These are phyloP conservation scores for Dryoscopus gambensis DNA, from an alignment of 2,113 vertebrate genomes.

Conservation along the genomic window DNA sequence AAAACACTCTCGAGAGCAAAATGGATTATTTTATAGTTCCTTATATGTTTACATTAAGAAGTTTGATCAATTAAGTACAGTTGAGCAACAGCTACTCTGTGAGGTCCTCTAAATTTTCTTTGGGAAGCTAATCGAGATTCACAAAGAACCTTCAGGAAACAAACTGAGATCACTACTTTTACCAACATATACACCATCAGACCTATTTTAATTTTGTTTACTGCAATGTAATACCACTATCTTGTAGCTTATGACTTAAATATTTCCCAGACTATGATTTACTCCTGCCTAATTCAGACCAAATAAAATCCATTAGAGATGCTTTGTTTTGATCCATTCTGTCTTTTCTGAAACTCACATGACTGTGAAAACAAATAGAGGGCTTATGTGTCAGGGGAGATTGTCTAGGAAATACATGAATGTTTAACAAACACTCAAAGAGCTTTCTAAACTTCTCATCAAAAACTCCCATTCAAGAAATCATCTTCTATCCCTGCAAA, in stretches of 20 bases:
- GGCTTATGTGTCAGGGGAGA: rapidly evolving
- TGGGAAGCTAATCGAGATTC: neutral
- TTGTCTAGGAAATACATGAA: neutral
- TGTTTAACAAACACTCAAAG: neutral
- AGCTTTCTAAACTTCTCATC: neutral
- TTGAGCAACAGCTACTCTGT: neutral
- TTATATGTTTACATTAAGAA: neutral
- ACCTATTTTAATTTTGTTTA: neutral
- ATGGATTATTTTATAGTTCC: neutral
- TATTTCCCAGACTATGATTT: neutral
- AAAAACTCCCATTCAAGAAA: neutral
- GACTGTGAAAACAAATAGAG: neutral
- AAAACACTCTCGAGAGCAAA: neutral
- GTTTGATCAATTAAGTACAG: neutral
- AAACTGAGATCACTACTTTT: neutral
- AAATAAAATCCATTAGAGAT: neutral
- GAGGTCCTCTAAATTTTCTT: neutral
- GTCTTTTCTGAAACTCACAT: neutral
- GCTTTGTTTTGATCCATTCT: neutral
- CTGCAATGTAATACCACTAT: neutral
- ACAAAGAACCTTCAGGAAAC: neutral
- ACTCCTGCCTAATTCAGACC: neutral
- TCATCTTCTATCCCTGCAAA: neutral
- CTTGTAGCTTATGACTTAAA: neutral
- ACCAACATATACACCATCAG: neutral